Evolutionary conservation across 1,140 invertebrate genomes (phyloP).

Genomic region (Branchinecta lindahli): DNA sequence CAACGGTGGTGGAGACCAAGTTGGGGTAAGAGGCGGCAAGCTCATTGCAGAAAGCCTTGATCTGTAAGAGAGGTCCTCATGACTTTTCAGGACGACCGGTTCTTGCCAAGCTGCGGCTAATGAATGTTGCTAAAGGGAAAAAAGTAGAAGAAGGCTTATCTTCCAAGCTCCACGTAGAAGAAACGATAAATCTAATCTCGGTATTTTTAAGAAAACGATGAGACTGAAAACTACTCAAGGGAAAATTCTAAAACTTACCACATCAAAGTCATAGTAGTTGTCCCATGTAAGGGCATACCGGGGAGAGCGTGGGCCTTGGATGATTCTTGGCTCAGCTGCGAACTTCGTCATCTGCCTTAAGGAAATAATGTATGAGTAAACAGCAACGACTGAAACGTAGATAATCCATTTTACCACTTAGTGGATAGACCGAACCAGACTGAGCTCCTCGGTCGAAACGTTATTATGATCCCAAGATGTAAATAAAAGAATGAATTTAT

Average conservation of each 20-base stretch:
- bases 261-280: constrained; percentile 21
- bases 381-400: not conserved
- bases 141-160: not conserved
- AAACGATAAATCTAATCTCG: not conserved
- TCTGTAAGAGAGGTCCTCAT: constrained; percentile 29
- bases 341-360: not conserved
- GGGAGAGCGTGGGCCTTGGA: constrained; percentile 20
- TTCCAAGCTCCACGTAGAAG: not conserved
- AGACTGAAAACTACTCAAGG: not conserved
- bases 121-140: not conserved
- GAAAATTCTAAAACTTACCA: constrained; percentile 20
- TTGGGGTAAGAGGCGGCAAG: constrained; percentile 29
- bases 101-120: not conserved
- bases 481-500: too few relatives aligned
- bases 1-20: constrained; percentile 27
- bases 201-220: not conserved
- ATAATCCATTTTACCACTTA: not conserved
- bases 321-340: not conserved
- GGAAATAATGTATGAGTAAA: not conserved
- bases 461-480: not conserved
- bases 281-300: constrained; percentile 20
- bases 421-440: not conserved
- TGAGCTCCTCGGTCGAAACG: not conserved
- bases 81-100: constrained; percentile 18
- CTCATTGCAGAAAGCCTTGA: constrained; percentile 34